phyloP scores from a whole-genome alignment of 2,113 vertebrate genomes.

The Hydrochoerus hydrochaeris region DNA sequence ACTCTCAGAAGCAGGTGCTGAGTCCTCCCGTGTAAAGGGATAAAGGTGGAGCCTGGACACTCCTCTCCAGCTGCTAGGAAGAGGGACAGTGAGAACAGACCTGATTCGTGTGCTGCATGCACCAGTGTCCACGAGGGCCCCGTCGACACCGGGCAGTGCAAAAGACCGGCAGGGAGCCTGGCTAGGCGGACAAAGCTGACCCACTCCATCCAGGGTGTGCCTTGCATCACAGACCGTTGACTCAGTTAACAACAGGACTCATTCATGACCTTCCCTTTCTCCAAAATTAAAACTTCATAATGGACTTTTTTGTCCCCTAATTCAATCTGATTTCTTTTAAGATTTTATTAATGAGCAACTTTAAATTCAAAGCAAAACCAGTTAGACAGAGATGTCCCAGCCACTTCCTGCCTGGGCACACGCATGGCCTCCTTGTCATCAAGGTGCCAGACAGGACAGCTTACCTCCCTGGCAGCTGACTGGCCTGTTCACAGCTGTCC shows the following conservation, averaged over 20 bases:
- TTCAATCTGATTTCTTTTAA: not conserved
- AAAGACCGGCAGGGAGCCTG: not conserved
- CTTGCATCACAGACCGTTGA: not conserved
- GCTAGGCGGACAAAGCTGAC: not conserved
- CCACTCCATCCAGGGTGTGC: not conserved
- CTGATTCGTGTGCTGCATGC: not conserved
- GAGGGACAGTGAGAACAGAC: not conserved
- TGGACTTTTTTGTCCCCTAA: not conserved
- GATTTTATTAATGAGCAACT: not conserved
- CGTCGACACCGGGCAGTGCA: not conserved
- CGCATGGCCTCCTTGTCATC: not conserved
- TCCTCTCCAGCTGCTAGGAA: not conserved
- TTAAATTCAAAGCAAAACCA: not conserved
- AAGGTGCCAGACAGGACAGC: not conserved
- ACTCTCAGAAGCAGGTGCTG: not conserved
- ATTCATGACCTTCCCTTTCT: not conserved
- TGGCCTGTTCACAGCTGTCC: no score
- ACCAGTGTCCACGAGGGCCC: not conserved
- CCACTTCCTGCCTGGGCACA: rapidly evolving
- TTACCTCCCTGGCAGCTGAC: no score
- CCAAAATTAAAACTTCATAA: not conserved
- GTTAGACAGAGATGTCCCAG: no score
- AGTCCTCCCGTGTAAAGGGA: not conserved
- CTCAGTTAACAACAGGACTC: not conserved
- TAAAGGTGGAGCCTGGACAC: not conserved